These are phyloP conservation scores for Eupithecia insigniata DNA, from an alignment of 2,888 invertebrate species.

Conservation along the genomic window DNA sequence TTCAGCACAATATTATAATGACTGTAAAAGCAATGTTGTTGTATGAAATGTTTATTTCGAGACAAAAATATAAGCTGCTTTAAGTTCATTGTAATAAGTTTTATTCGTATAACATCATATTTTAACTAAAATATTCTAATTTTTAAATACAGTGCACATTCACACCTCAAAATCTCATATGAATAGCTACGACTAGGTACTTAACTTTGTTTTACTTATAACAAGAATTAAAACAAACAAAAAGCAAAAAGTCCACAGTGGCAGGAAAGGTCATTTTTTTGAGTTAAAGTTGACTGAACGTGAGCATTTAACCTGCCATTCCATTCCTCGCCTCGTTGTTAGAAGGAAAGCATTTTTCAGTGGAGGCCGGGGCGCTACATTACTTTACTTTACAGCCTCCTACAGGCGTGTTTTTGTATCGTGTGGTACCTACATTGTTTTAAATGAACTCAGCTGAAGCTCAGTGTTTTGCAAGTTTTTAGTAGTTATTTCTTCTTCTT, in stretches of 20 bases:
- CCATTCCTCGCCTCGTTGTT: constrained; percentile 62
- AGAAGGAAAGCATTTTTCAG: constrained; percentile 71
- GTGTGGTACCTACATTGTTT: constrained; percentile 4
- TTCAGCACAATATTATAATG: neutral
- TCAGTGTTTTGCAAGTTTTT: neutral
- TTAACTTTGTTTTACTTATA: neutral
- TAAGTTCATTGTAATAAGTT: neutral
- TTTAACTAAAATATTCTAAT: no score
- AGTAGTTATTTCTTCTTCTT: constrained; percentile 1
- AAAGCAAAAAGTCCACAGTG: constrained; percentile 36
- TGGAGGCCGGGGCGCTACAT: constrained; percentile 45
- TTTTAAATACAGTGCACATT: neutral
- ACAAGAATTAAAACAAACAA: constrained; percentile 34
- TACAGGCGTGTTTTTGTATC: constrained; percentile 7
- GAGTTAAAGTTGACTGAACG: constrained; percentile 65
- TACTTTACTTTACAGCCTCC: constrained; percentile 12
- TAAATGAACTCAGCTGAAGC: neutral
- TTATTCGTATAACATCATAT: neutral
- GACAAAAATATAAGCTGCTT: neutral
- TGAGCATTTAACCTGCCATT: constrained; percentile 67
- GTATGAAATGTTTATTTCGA: neutral
- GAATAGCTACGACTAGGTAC: neutral
- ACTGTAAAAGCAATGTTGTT: neutral
- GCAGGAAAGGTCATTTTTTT: constrained; percentile 54
- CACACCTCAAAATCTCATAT: neutral